A percentile compares a stretch with the other conserved stretches of the same genome.
Conservation (phyloP, 2,888 invertebrate genomes). For the Acanthoscelides obtectus region DNA sequence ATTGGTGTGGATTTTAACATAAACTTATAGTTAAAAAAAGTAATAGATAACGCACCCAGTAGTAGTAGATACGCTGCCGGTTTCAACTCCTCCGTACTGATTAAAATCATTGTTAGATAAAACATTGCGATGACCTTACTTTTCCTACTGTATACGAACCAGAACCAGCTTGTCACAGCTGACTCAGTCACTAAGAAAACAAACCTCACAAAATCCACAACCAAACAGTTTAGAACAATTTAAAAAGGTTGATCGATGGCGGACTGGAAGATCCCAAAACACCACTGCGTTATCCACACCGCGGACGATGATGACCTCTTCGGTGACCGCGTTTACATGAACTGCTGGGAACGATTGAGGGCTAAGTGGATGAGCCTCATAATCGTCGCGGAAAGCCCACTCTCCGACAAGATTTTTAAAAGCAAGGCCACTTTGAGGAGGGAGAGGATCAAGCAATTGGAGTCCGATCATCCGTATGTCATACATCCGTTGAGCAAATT, state of each 20-base stretch:
- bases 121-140: too few species aligned
- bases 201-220: not conserved
- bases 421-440: slow-evolving; percentile 9
- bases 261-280: not conserved
- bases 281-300: not conserved
- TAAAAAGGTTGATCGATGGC: not conserved
- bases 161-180: not conserved
- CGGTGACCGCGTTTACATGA: not conserved
- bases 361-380: not conserved
- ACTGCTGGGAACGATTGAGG: not conserved
- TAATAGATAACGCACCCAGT: too few species aligned
- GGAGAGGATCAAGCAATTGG: slow-evolving; percentile 13
- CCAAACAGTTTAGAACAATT: not conserved
- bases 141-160: not conserved
- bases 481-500: slow-evolving; percentile 18
- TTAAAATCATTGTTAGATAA: too few species aligned
- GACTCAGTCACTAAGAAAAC: not conserved
- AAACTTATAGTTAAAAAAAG: too few species aligned
- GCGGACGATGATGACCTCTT: not conserved
- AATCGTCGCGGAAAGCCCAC: slow-evolving; percentile 7
- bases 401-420: slow-evolving; percentile 8
- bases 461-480: slow-evolving; percentile 8
- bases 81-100: too few species aligned
- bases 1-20: too few species aligned
- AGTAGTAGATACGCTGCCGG: too few species aligned